A percentile compares a stretch with the other conserved stretches of the same genome.
phyloP scores from a whole-genome alignment of 2,888 invertebrate genomes.

The Polydrusus tereticollis region DNA sequence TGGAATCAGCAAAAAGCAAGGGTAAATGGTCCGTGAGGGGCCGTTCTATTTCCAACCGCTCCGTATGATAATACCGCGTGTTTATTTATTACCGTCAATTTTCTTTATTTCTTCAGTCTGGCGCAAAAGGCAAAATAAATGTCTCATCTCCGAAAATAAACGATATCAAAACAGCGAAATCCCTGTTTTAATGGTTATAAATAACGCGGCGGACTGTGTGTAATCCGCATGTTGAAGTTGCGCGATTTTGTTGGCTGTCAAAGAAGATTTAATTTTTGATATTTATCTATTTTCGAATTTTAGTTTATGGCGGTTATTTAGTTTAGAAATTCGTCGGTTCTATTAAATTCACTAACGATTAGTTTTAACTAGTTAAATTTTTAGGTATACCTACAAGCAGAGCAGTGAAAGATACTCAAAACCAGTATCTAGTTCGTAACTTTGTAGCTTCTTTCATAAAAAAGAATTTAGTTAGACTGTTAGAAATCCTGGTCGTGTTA shows the following conservation, averaged over 20 bases:
- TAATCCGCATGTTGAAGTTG: constrained; percentile 44
- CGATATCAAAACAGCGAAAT: constrained; percentile 51
- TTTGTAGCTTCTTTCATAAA: too few relatives aligned
- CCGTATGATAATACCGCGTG: constrained; percentile 17
- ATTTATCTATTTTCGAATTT: constrained; percentile 31
- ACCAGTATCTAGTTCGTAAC: too few relatives aligned
- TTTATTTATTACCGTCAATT: constrained; percentile 46
- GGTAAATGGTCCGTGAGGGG: constrained; percentile 24
- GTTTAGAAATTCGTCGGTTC: not conserved
- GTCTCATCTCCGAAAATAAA: constrained; percentile 49
- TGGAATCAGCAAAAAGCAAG: not conserved
- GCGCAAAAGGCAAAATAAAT: constrained; percentile 45
- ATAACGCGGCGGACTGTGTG: constrained; percentile 47
- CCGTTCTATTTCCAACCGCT: constrained; percentile 19
- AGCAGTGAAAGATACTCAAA: too few relatives aligned
- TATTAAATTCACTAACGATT: not conserved
- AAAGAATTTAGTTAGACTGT: too few relatives aligned
- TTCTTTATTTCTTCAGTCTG: constrained; percentile 50
- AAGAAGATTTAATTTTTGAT: constrained; percentile 36
- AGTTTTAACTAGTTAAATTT: too few relatives aligned
- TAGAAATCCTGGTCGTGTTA: too few relatives aligned
- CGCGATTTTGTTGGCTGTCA: constrained; percentile 39
- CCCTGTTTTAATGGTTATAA: constrained; percentile 51
- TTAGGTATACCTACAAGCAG: too few relatives aligned
- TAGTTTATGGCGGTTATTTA: constrained; percentile 4